Percentiles rank a stretch among this genome's conserved stretches.
These are phyloP conservation scores for Orycteropus afer DNA, from an alignment of 2,113 vertebrate species.

Conservation along the genomic window DNA sequence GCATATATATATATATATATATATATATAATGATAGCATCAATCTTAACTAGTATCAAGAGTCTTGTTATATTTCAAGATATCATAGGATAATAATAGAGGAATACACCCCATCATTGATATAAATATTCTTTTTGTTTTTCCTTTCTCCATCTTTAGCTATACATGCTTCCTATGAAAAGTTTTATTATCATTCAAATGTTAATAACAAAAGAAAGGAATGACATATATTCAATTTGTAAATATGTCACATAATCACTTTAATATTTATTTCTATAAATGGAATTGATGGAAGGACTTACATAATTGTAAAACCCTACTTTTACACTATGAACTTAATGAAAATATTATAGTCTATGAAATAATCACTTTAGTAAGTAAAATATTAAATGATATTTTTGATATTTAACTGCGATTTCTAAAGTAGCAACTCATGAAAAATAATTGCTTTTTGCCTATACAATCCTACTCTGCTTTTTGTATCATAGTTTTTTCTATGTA, in stretches of 20 bases:
- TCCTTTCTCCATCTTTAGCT: not conserved
- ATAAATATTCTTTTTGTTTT: not conserved
- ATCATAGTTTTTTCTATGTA: not conserved
- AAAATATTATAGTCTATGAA: not conserved
- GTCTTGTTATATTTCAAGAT: not conserved
- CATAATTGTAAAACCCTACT: not conserved
- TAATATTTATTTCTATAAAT: not conserved
- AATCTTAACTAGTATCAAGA: not conserved
- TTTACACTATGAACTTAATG: not conserved
- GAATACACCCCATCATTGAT: not conserved
- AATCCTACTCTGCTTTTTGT: not conserved
- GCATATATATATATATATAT: not conserved
- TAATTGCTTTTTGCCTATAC: not conserved
- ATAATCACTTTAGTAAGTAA: not conserved
- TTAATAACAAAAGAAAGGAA: not conserved
- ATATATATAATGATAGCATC: not conserved
- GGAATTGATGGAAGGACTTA: not conserved
- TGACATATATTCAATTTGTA: not conserved
- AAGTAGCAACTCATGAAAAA: not conserved
- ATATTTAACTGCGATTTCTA: not conserved
- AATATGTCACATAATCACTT: not conserved
- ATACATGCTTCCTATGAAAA: not conserved
- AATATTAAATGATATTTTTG: not conserved
- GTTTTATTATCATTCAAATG: slow-evolving; percentile 1
- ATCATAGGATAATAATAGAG: not conserved